These are phyloP conservation scores for Pyrocephalus nanus DNA, from an alignment of 2,797 vertebrate species.

Conservation along the genomic window DNA sequence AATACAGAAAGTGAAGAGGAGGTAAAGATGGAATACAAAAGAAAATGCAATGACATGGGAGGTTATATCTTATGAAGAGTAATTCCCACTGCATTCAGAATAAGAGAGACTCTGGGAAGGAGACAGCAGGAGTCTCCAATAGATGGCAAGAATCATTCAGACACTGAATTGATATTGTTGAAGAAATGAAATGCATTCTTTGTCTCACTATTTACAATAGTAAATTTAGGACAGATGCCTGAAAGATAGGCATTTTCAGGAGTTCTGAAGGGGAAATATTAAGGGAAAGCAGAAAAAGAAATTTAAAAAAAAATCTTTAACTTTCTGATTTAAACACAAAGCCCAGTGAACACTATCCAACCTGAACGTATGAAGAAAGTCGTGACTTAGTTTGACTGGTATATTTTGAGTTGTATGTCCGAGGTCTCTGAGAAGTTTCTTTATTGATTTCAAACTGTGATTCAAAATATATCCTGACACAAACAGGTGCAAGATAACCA, in stretches of 20 bases:
- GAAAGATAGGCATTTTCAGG: background rate
- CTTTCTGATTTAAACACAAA: background rate
- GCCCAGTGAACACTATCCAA: background rate
- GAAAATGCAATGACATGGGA: background rate
- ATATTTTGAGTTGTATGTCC: background rate
- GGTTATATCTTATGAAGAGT: background rate
- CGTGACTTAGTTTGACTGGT: background rate
- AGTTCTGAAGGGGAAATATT: background rate
- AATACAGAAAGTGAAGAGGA: background rate
- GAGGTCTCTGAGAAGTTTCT: background rate
- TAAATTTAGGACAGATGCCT: conserved; percentile 14
- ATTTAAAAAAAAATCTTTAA: background rate
- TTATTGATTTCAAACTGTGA: background rate
- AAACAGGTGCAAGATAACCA: background rate
- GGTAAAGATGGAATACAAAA: background rate
- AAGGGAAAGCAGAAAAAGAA: background rate
- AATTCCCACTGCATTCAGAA: background rate
- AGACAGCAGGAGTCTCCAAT: background rate
- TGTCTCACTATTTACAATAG: background rate
- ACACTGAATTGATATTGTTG: background rate
- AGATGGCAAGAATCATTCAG: background rate
- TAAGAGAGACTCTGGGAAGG: background rate
- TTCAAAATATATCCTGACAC: background rate
- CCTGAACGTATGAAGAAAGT: background rate
- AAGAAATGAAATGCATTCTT: background rate